These are phyloP conservation scores for Gymnoscopelus microlampas DNA, from an alignment of 2,797 vertebrate genomes.

Conservation along the genomic window DNA sequence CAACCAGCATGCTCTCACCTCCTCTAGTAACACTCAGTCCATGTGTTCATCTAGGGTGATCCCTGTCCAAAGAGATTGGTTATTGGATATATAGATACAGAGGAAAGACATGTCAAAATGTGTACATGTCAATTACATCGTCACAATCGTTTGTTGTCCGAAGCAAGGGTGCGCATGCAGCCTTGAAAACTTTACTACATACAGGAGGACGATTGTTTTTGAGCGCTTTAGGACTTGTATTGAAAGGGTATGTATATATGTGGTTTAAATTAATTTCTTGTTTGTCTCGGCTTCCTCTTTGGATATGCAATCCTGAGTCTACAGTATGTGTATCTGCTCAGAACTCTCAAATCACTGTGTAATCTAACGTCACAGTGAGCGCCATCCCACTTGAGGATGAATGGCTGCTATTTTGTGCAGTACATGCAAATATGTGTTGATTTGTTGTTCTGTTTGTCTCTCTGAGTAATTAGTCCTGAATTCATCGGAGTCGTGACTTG, in stretches of 20 bases:
- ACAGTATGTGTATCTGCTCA: slow-evolving; percentile 3
- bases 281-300: slow-evolving; percentile 39
- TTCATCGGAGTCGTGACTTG: slow-evolving; percentile 33
- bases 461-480: slow-evolving; percentile 19
- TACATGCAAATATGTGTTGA: neutral
- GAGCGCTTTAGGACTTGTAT: slow-evolving; percentile 9
- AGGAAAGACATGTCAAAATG: slow-evolving; percentile 20
- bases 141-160: neutral
- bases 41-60: slow-evolving; percentile 21
- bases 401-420: neutral
- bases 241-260: slow-evolving; percentile 17
- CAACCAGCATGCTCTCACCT: slow-evolving; percentile 46
- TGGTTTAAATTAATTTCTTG: slow-evolving; percentile 8
- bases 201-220: slow-evolving; percentile 33
- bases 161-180: neutral
- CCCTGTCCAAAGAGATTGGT: slow-evolving; percentile 14
- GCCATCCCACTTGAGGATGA: neutral
- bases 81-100: slow-evolving; percentile 10
- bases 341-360: neutral
- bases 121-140: slow-evolving; percentile 8
- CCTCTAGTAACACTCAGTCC: slow-evolving; percentile 33
- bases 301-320: slow-evolving; percentile 10
- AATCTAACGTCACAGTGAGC: neutral
- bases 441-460: neutral
- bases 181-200: slow-evolving; percentile 23